These are phyloP conservation scores for Drosophila jambulina DNA, from an alignment of 1,140 invertebrate genomes.

Conservation along the genomic window DNA sequence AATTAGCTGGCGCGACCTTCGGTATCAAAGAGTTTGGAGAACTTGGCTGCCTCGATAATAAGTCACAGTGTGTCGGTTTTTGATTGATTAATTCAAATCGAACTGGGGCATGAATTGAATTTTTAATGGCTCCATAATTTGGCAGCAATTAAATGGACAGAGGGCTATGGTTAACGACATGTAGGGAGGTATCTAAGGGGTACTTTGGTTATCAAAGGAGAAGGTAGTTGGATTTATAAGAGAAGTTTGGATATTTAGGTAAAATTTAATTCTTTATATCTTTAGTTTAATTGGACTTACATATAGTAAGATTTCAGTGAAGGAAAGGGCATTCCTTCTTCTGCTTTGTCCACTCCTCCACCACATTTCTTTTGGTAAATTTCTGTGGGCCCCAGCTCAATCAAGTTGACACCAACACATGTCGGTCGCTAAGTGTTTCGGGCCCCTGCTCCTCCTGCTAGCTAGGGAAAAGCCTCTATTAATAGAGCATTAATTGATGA, in stretches of 20 bases:
- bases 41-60: slow-evolving; percentile 54
- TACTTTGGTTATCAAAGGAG: background rate
- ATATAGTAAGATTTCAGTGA: background rate
- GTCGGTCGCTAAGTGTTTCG: slow-evolving; percentile 75
- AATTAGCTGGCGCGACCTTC: slow-evolving; percentile 73
- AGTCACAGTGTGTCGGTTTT: slow-evolving; percentile 38
- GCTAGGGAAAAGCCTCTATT: slow-evolving; percentile 60
- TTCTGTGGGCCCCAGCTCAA: slow-evolving; percentile 54
- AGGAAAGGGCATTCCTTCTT: slow-evolving; percentile 27
- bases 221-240: background rate
- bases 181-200: background rate
- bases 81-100: slow-evolving; percentile 76
- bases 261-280: background rate
- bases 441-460: background rate
- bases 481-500: slow-evolving; percentile 83
- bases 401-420: slow-evolving; percentile 81
- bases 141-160: slow-evolving; percentile 59
- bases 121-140: slow-evolving; percentile 73
- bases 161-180: slow-evolving; percentile 9
- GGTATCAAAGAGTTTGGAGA: slow-evolving; percentile 50
- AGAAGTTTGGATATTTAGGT: background rate
- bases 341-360: slow-evolving; percentile 9
- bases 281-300: background rate
- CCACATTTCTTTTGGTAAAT: slow-evolving; percentile 41
- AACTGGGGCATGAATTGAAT: slow-evolving; percentile 76